Conservation (phyloP, 2,888 invertebrate species). For the Ichneumoninae sp. region DNA sequence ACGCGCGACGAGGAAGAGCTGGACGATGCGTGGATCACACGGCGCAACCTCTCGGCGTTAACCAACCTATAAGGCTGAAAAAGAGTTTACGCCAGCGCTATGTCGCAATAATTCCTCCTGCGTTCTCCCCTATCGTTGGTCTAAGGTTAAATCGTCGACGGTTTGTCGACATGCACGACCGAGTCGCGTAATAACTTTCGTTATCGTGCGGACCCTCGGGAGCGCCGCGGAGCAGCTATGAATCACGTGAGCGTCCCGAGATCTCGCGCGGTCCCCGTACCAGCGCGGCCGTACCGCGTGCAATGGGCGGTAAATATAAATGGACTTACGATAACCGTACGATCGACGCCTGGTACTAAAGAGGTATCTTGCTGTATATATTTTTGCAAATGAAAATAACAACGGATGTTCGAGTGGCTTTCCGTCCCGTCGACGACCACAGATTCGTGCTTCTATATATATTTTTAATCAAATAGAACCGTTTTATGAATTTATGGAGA, state of each 20-base stretch:
- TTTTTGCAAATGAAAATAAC: constrained; percentile 15
- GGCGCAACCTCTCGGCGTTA: background rate
- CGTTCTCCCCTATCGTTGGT: constrained; percentile 57
- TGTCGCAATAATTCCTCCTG: constrained; percentile 68
- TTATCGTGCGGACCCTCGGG: constrained; percentile 72
- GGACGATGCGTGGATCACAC: background rate
- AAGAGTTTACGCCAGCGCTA: constrained; percentile 60
- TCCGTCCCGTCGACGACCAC: constrained; percentile 2
- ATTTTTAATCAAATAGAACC: background rate
- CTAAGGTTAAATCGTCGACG: constrained; percentile 69
- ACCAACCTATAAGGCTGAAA: constrained; percentile 20
- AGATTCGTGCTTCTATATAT: constrained; percentile 12
- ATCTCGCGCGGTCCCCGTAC: constrained; percentile 26
- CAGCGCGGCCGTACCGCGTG: constrained; percentile 29
- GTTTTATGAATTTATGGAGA: background rate
- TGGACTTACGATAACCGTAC: constrained; percentile 46
- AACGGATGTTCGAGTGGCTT: constrained; percentile 4
- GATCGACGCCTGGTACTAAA: constrained; percentile 25
- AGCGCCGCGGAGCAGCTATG: constrained; percentile 71
- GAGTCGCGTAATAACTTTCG: constrained; percentile 76
- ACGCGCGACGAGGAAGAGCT: background rate
- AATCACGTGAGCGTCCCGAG: constrained; percentile 71
- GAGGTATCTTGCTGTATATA: constrained; percentile 11
- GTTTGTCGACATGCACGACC: constrained; percentile 76
- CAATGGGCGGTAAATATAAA: constrained; percentile 59